Evolutionary conservation across 2,113 vertebrate species (phyloP).

Genomic region (Notothenia rossii): DNA sequence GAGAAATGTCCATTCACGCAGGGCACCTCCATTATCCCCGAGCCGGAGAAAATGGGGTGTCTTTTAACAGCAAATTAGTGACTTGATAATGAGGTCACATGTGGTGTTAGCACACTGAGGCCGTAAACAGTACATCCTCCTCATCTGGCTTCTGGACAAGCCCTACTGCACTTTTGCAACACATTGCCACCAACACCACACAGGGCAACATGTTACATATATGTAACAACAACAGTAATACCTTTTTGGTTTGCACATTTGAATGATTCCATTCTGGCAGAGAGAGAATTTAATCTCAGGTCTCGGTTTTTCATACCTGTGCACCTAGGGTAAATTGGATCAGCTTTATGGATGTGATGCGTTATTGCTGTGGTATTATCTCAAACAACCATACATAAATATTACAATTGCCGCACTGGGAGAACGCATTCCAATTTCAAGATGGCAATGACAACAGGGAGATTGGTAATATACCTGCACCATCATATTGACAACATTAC

Average conservation of each 20-base stretch:
- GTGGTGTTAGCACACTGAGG: slow-evolving; percentile 69
- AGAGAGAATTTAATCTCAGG: slow-evolving; percentile 4
- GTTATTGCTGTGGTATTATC: slow-evolving; percentile 5
- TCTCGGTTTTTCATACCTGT: not conserved
- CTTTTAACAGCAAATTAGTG: slow-evolving; percentile 85
- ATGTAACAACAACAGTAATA: not conserved
- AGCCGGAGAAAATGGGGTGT: slow-evolving; percentile 75
- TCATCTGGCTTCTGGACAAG: slow-evolving; percentile 22
- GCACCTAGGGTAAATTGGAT: not conserved
- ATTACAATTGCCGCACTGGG: not conserved
- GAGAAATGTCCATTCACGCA: slow-evolving; percentile 84
- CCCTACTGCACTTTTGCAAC: slow-evolving; percentile 19
- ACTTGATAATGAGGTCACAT: slow-evolving; percentile 82
- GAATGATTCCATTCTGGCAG: slow-evolving; percentile 17
- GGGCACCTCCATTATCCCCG: slow-evolving; percentile 75
- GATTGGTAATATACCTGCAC: slow-evolving; percentile 1
- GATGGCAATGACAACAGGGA: not conserved
- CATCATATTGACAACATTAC: not conserved
- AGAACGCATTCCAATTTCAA: slow-evolving; percentile 7
- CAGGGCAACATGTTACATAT: not conserved
- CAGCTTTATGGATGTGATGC: slow-evolving; percentile 5
- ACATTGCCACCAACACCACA: not conserved
- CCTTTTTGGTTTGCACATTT: not conserved
- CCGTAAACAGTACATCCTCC: slow-evolving; percentile 63
- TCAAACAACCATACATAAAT: not conserved